Percentiles rank a stretch among this genome's conserved stretches.
These are phyloP conservation scores for Apodemus sylvaticus DNA, from an alignment of 2,113 vertebrate species.

Conservation along the genomic window DNA sequence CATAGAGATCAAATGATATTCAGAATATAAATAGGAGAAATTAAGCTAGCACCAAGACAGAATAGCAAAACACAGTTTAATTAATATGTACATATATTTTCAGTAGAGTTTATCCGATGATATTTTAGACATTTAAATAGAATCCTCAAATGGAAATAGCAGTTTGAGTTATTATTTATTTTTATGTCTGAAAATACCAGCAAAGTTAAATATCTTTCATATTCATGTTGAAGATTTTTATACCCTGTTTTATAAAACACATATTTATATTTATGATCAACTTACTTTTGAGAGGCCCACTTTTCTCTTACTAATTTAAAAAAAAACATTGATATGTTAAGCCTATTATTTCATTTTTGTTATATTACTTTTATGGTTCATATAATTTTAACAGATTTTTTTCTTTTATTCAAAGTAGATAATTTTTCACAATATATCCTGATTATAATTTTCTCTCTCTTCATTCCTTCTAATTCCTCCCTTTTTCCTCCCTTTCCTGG, in stretches of 20 bases:
- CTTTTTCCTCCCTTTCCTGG: neutral
- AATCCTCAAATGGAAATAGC: neutral
- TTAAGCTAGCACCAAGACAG: neutral
- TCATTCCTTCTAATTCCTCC: neutral
- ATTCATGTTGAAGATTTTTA: neutral
- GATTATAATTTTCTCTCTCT: neutral
- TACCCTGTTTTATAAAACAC: neutral
- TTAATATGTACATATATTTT: neutral
- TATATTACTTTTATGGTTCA: neutral
- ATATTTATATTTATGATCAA: neutral
- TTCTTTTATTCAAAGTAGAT: neutral
- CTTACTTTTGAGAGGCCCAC: neutral
- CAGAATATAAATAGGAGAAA: neutral
- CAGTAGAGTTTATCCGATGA: neutral
- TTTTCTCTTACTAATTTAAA: neutral
- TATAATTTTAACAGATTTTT: neutral
- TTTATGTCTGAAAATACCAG: neutral
- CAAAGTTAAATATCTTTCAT: conserved; percentile 25
- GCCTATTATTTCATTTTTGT: neutral
- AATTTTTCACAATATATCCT: neutral
- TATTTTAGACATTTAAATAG: neutral
- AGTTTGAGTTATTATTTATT: neutral
- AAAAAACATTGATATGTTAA: neutral
- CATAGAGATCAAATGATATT: neutral
- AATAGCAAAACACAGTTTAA: neutral